These are phyloP conservation scores for Calcarius lapponicus DNA, from an alignment of 2,797 vertebrate genomes.

Conservation along the genomic window DNA sequence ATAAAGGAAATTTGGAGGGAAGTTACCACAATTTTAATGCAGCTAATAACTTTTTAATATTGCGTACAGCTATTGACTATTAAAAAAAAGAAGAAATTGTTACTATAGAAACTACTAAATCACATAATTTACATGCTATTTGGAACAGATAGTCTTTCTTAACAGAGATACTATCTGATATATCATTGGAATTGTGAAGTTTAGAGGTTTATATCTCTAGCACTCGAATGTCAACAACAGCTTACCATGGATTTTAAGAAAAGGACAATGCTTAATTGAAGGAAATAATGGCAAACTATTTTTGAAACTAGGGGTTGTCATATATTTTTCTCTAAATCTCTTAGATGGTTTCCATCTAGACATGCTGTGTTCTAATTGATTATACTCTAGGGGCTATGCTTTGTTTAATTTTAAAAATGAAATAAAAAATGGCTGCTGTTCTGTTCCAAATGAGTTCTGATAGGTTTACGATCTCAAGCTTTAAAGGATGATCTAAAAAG, in stretches of 20 bases:
- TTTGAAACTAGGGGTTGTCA: neutral
- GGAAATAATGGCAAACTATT: neutral
- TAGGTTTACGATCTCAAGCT: neutral
- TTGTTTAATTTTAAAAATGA: neutral
- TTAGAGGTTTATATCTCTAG: constrained; percentile 53
- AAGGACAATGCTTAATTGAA: neutral
- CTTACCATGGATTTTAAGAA: neutral
- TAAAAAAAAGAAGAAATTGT: neutral
- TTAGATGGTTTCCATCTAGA: neutral
- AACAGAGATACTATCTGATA: constrained; percentile 4
- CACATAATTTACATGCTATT: constrained; percentile 12
- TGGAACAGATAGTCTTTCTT: constrained; percentile 36
- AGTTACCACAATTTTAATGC: neutral
- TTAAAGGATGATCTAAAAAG: neutral
- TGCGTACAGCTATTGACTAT: constrained; percentile 53
- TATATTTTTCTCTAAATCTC: neutral
- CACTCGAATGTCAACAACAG: neutral
- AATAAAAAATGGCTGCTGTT: neutral
- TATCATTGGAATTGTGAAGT: constrained; percentile 18
- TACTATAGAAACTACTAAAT: constrained; percentile 70
- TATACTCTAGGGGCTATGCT: neutral
- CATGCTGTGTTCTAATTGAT: neutral
- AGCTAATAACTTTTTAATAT: constrained; percentile 62
- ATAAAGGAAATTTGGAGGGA: neutral
- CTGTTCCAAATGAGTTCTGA: neutral